A percentile compares a stretch with the other conserved stretches of the same genome.
phyloP scores from a whole-genome alignment of 2,797 vertebrate species.

The Myripristis jacobus region DNA sequence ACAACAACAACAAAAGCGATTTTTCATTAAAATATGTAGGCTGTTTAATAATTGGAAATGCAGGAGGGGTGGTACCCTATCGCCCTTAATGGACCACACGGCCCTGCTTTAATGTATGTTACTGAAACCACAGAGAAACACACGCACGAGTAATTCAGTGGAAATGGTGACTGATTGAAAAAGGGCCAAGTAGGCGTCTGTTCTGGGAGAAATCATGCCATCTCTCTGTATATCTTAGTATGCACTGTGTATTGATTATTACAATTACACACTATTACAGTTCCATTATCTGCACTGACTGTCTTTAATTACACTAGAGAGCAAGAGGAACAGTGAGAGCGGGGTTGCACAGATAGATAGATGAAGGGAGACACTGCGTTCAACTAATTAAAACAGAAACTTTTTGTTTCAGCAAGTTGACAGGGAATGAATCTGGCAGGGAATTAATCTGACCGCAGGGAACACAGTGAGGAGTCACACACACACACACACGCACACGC shows the following conservation, averaged over 20 bases:
- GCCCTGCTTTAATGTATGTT: no score
- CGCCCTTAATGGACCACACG: no score
- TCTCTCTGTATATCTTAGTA: slow-evolving; percentile 40
- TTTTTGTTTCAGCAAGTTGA: slow-evolving; percentile 81
- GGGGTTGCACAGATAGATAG: slow-evolving; percentile 61
- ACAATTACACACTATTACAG: slow-evolving; percentile 79
- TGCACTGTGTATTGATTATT: slow-evolving; percentile 78
- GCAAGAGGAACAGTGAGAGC: slow-evolving; percentile 42
- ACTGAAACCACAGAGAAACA: background rate
- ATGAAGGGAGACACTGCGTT: slow-evolving; percentile 75
- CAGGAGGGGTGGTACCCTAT: no score
- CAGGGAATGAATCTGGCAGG: slow-evolving; percentile 81
- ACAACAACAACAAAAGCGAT: no score
- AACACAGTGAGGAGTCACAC: slow-evolving; percentile 66
- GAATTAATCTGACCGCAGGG: slow-evolving; percentile 81
- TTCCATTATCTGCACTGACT: slow-evolving; percentile 77
- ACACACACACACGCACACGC: slow-evolving; percentile 35
- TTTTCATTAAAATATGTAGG: no score
- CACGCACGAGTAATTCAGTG: background rate
- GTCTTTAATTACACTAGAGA: slow-evolving; percentile 81
- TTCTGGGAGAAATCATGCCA: slow-evolving; percentile 14
- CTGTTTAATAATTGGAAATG: no score
- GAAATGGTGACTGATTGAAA: slow-evolving; percentile 1
- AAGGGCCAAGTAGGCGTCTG: slow-evolving; percentile 3
- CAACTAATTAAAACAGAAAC: slow-evolving; percentile 85